phyloP scores from a whole-genome alignment of 2,797 vertebrate species.

The Melanogrammus aeglefinus region DNA sequence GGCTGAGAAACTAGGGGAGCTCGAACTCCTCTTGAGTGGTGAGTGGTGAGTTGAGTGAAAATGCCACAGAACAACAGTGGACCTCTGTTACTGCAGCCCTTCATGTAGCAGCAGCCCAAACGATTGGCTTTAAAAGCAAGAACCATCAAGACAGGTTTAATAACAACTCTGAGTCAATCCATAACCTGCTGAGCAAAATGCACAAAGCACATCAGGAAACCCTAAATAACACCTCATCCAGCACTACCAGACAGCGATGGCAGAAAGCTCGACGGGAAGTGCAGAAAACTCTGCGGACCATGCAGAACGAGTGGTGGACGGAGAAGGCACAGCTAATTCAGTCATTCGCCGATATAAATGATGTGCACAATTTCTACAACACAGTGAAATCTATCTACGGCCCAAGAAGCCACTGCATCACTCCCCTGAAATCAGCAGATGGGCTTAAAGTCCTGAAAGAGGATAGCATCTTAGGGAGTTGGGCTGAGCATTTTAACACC shows the following conservation, averaged over 20 bases:
- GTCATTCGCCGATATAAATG: neutral
- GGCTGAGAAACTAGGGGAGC: constrained; percentile 8
- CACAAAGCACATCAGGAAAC: neutral
- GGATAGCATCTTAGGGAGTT: constrained; percentile 8
- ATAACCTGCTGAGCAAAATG: neutral
- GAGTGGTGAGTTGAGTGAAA: no score
- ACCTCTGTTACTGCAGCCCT: neutral
- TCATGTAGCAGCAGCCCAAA: no score
- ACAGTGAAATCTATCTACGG: neutral
- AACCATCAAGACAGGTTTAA: no score
- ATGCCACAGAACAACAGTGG: neutral
- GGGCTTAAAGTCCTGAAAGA: constrained; percentile 5
- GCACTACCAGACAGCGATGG: no score
- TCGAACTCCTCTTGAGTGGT: neutral
- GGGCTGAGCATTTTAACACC: constrained; percentile 17
- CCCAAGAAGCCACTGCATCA: neutral
- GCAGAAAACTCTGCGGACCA: neutral
- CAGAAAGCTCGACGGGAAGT: constrained; percentile 1
- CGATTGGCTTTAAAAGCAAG: no score
- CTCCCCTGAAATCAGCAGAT: constrained; percentile 7
- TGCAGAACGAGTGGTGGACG: constrained; percentile 4
- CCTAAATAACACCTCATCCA: neutral
- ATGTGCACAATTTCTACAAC: constrained; percentile 3
- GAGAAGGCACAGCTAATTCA: constrained; percentile 9
- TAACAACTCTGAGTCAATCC: neutral